Evolutionary conservation across 2,888 invertebrate species (phyloP).

Genomic region (Eupsilia transversa): DNA sequence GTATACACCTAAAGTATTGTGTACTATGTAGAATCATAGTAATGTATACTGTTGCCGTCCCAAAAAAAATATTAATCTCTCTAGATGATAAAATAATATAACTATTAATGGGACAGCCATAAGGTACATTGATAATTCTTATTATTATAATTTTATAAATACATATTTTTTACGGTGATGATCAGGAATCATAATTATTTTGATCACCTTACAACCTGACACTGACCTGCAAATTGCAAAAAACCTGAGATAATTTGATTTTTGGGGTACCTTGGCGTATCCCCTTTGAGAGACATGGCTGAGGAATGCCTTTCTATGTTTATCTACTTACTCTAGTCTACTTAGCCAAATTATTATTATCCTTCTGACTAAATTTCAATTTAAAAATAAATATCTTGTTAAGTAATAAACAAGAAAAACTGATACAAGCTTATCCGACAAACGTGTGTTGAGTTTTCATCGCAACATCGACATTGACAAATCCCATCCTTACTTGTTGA

Average conservation of each 20-base stretch:
- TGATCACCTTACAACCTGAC: not conserved
- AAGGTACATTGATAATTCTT: not conserved
- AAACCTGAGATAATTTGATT: not conserved
- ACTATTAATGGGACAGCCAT: not conserved
- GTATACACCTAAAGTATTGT: not conserved
- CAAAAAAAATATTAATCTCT: not conserved
- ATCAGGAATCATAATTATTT: not conserved
- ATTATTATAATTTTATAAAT: too few species aligned
- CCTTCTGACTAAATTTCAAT: not conserved
- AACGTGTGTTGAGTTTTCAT: not conserved
- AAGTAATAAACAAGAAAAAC: not conserved
- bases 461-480: conserved; percentile 62
- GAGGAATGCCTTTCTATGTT: not conserved
- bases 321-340: not conserved
- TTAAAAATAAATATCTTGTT: not conserved
- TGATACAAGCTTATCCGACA: not conserved
- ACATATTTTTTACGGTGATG: too few species aligned
- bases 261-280: not conserved
- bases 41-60: too few species aligned
- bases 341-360: not conserved
- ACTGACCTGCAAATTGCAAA: not conserved
- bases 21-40: not conserved
- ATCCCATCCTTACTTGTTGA: conserved; percentile 67
- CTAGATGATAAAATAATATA: too few species aligned
- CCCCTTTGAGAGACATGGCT: not conserved